Evolutionary conservation across 2,888 invertebrate genomes (phyloP).

Genomic region (Scelioninae gen. 2): DNA sequence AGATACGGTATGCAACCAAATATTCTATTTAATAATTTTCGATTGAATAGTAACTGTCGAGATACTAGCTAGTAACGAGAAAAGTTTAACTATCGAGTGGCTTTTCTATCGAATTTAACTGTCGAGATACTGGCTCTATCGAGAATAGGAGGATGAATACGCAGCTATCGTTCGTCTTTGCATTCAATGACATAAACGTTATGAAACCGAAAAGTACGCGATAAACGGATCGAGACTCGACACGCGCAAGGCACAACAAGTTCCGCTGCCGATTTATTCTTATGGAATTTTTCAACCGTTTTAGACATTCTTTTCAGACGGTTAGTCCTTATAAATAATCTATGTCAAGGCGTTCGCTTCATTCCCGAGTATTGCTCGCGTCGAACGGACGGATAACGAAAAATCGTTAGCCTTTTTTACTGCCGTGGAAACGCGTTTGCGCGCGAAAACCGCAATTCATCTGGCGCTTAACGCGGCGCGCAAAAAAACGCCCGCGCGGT

Average conservation of each 20-base stretch:
- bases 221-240: constrained; percentile 51
- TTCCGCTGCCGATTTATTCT: constrained; percentile 55
- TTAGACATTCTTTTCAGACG: constrained; percentile 56
- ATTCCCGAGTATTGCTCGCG: constrained; percentile 35
- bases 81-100: no score
- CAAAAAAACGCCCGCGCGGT: background rate
- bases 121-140: no score
- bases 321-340: constrained; percentile 58
- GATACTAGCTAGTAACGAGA: no score
- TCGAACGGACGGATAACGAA: constrained; percentile 43
- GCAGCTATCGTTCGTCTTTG: constrained; percentile 30
- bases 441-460: constrained; percentile 10
- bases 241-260: constrained; percentile 51
- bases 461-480: background rate
- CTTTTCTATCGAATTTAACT: no score
- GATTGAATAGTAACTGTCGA: no score
- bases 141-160: constrained; percentile 33
- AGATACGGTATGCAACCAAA: constrained; percentile 16
- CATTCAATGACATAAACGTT: constrained; percentile 48
- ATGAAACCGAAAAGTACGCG: constrained; percentile 36
- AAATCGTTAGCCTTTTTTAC: constrained; percentile 34
- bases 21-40: constrained; percentile 26
- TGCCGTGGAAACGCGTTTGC: constrained; percentile 14
- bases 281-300: constrained; percentile 55
- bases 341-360: constrained; percentile 52